phyloP scores from a whole-genome alignment of 2,113 vertebrate species.

The Erythrocercus mccallii region DNA sequence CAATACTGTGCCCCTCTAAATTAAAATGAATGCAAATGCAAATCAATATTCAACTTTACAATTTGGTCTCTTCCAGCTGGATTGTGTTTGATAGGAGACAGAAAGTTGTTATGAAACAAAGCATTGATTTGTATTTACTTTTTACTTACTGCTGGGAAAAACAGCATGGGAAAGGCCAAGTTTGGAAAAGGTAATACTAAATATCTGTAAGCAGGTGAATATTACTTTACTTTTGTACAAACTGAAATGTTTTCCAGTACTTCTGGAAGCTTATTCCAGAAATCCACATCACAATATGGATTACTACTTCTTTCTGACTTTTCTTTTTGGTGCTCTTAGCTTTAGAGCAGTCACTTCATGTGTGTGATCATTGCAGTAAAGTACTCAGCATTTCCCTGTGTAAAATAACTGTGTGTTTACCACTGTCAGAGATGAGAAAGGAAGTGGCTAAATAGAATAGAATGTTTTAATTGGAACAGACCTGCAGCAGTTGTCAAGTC shows the following conservation, averaged over 20 bases:
- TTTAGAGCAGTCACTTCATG: not conserved
- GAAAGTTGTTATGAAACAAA: conserved; percentile 20
- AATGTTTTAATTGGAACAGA: not conserved
- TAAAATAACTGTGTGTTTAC: not conserved
- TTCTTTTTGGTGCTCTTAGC: not conserved
- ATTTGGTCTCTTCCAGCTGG: not conserved
- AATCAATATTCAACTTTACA: not conserved
- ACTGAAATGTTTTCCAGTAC: not conserved
- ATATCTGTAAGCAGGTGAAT: not conserved
- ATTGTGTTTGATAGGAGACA: not conserved
- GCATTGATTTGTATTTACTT: not conserved
- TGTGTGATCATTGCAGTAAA: not conserved
- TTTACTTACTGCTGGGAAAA: not conserved
- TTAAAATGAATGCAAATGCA: not conserved
- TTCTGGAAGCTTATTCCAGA: not conserved
- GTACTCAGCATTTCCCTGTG: not conserved
- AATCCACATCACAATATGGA: not conserved
- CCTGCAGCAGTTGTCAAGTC: not conserved
- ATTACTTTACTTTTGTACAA: not conserved
- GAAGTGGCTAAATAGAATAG: not conserved
- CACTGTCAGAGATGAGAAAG: not conserved
- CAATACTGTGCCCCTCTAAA: not conserved
- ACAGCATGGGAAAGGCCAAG: not conserved
- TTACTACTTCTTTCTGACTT: not conserved
- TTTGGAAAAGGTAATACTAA: not conserved